Evolutionary conservation across 2,113 vertebrate species (phyloP), one percentile per base, ranked within the genome.

Genomic region (Lophura nycthemera): DNA sequence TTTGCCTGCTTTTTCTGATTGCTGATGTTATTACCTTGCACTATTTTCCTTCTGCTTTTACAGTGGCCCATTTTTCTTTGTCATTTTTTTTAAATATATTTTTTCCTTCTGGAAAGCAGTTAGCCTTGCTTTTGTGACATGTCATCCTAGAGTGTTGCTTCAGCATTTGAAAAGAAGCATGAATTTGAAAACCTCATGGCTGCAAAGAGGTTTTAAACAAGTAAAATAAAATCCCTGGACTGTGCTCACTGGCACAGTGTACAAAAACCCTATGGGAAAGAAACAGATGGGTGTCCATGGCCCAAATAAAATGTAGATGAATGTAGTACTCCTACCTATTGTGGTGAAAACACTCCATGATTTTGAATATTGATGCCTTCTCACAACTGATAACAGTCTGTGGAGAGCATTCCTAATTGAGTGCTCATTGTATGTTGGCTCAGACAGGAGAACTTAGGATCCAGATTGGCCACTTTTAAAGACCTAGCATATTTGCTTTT

Each of bases 31-130:
- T 22, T 1, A 9, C n/a, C 38, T 88, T 67, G 19, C 29, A 22
- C 27, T 52, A 5, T 64, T 94, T 90, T 76, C 25, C 24, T 85
- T 86, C 69, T 75, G 43, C 40, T 78, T 75, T 91, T n/a, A 17
- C 24, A 47, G 25, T 69, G 29, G 11, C 52, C 25, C 16, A 16
- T 86, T 73, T 89, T 76, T 21, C 32, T 73, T 82, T 85, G 54
- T 30, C 6, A 34, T 90, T 74, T 72, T 27, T 84, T 54, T 59
- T 86, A 77, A 50, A 50, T 30, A 30, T 32, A 19, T 57, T 19
- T 57, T 92, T 85, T 86, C 40, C 54, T 74, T 67, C 65, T 89
- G 73, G 36, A 88, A 85, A 80, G 83, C n/a, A 75, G 61, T 57
- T 70, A 38, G 29, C 47, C 48, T 76, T 2, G 0, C 32, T 89